phyloP scores from a whole-genome alignment of 2,888 invertebrate genomes.

The Hartigia nigra region DNA sequence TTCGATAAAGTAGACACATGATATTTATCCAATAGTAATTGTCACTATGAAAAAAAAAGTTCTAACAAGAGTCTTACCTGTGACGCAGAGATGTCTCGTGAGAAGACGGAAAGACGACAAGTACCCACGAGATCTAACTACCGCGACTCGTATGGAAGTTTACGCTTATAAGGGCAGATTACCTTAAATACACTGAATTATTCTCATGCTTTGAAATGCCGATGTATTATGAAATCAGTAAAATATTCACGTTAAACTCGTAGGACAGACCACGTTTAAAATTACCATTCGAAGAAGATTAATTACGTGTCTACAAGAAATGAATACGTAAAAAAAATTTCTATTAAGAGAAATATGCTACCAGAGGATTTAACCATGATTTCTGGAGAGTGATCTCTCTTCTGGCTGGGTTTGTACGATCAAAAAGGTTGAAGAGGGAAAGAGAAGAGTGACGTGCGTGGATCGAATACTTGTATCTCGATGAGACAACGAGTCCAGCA shows the following conservation, averaged over 20 bases:
- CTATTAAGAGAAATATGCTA: neutral
- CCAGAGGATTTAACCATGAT: neutral
- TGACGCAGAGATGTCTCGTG: constrained; percentile 10
- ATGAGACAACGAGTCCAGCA: constrained; percentile 26
- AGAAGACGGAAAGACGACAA: constrained; percentile 21
- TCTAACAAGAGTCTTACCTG: constrained; percentile 3
- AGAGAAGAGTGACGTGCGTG: neutral
- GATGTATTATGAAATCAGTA: neutral
- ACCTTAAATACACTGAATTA: constrained; percentile 20
- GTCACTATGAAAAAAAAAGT: neutral
- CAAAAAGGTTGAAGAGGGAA: neutral
- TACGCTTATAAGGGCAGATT: constrained; percentile 27
- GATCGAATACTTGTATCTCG: neutral
- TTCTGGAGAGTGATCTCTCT: neutral
- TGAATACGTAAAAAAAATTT: neutral
- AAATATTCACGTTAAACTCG: neutral
- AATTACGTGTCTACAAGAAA: neutral
- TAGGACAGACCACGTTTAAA: neutral
- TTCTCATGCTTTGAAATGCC: constrained; percentile 18
- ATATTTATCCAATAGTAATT: neutral
- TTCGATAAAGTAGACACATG: neutral
- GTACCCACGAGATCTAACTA: constrained; percentile 21
- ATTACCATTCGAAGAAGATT: neutral
- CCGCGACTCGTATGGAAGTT: constrained; percentile 21
- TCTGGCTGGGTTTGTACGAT: neutral